Conservation (phyloP, 2,113 vertebrate genomes). For the Apodemus sylvaticus region DNA sequence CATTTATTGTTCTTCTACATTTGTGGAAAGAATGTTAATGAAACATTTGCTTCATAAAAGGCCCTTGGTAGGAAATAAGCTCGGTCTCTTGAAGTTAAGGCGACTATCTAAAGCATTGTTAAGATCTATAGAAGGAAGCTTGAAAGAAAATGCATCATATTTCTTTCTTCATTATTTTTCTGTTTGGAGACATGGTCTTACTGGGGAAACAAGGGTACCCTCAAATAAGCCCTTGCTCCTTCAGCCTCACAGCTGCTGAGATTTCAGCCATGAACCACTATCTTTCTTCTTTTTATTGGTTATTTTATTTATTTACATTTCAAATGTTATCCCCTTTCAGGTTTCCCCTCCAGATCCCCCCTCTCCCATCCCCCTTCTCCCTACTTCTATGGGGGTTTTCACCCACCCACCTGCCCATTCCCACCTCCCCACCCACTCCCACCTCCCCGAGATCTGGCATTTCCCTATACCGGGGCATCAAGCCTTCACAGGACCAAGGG, state of each 20-base stretch:
- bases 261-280: accelerated
- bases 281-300: neutral
- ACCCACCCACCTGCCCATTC: no score
- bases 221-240: neutral
- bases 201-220: neutral
- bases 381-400: no score
- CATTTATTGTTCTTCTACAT: neutral
- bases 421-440: no score
- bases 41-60: constrained; percentile 54
- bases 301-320: no score
- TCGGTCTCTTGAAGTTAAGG: constrained; percentile 31
- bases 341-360: no score
- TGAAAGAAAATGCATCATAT: constrained; percentile 18
- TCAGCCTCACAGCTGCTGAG: neutral
- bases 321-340: no score
- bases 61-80: constrained; percentile 9
- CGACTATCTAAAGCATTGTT: neutral
- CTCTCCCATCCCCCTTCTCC: no score
- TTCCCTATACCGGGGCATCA: no score
- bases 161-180: neutral
- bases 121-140: neutral
- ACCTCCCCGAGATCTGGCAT: no score
- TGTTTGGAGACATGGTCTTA: neutral
- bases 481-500: no score
- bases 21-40: constrained; percentile 20